Evolutionary conservation across 2,888 invertebrate genomes (phyloP).

Genomic region (Harpalus rubripes): DNA sequence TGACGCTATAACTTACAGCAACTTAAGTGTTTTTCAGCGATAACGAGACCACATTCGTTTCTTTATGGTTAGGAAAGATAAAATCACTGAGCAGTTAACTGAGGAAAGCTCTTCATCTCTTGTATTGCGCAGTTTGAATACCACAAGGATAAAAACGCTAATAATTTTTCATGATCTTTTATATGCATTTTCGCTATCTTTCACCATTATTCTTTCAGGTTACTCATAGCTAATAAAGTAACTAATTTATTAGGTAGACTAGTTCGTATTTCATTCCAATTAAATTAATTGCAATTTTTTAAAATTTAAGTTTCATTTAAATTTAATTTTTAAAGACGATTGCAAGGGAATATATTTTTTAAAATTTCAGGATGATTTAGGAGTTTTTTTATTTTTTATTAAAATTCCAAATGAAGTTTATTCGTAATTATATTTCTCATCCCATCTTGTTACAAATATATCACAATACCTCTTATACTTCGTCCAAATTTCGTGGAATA

Average conservation of each 20-base stretch:
- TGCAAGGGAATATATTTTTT: too few species aligned
- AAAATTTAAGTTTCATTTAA: too few species aligned
- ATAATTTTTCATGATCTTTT: conserved; percentile 1
- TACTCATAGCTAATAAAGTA: background rate
- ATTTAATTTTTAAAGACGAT: too few species aligned
- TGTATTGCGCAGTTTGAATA: conserved; percentile 42
- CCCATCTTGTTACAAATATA: too few species aligned
- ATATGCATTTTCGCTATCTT: background rate
- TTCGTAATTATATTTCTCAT: too few species aligned
- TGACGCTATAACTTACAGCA: conserved; percentile 33
- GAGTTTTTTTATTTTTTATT: too few species aligned
- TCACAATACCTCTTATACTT: too few species aligned
- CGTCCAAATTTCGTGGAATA: too few species aligned
- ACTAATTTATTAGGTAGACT: background rate
- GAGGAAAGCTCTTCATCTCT: conserved; percentile 22
- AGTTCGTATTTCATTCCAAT: background rate
- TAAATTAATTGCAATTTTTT: background rate
- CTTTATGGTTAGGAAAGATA: conserved; percentile 38
- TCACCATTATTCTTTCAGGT: background rate
- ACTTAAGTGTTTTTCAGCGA: conserved; percentile 45
- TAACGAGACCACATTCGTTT: conserved; percentile 39
- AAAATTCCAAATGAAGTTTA: too few species aligned
- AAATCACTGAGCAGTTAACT: conserved; percentile 34
- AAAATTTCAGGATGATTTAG: too few species aligned
- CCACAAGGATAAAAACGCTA: background rate